Evolutionary conservation across 2,888 invertebrate species (phyloP), one percentile per base, ranked within the genome.

Genomic region (Penaeus monodon): DNA sequence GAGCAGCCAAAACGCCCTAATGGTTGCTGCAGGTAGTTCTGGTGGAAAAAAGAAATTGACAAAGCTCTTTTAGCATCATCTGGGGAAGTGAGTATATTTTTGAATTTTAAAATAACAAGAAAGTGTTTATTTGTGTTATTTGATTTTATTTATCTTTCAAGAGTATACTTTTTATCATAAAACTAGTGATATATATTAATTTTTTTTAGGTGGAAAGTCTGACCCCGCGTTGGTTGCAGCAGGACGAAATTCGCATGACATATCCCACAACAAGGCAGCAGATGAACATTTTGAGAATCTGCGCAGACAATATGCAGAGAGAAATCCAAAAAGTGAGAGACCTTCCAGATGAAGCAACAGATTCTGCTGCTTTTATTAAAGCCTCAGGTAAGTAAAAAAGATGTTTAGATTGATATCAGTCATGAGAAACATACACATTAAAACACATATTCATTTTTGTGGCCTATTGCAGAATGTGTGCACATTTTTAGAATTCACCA

Each of bases 261-360:
- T 89, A 90, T 82, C 90, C 91, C 20, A 85, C 85, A 27, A 91
- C 84, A 92, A 97, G 93, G 98, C 98, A 29, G 98, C 99, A 0
- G 97, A 97, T 91, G 99, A 99, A 92, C 99, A 99, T 93, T 98
- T 99, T 93, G 97, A 97, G 92, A 98, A 99, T 92, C 93, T 99
- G 88, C 95, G 96, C 91, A 95, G 95, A 90, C 98, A 99, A 92
- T 99, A 98, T 93, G 96, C 97, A 0, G 98, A 99, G 91, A 97
- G 97, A 1, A 1, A 95, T 99, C 89, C 95, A 97, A 84, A 95
- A 96, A 80, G 96, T 98, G 91, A 93, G 99, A 8, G 96, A 96
- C 89, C 94, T 99, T 22, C 99, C 99, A 92, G 99, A 99, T 93
- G 99, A 99, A 92, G 99, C 99, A 0, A 97, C 98, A 0, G 98